Base-by-base conservation (phyloP, 2,888 invertebrate species). In the Cataglyphis albicans region DNA sequence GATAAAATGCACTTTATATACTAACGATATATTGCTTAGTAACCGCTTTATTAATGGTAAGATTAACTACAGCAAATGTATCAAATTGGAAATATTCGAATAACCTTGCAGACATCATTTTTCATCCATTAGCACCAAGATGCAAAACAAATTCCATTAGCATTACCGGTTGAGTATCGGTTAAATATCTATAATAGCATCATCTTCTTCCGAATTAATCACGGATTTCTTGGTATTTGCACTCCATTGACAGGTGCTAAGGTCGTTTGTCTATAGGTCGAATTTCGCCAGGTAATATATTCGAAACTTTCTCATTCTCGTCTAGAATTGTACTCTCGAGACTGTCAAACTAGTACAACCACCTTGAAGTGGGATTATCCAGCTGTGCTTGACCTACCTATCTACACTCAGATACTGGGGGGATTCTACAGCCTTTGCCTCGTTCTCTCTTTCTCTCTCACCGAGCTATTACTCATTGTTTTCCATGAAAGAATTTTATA, bases 361-460 rank as follows among this genome's bases (percentile, higher is more conserved):
- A 63, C 70, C 75, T 84, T 84, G 75, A 82, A 64, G 70, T 70
- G 55, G 35, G 68, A 67, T 63, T 61, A 68, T 82, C 68, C 61
- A 25, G 81, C 59, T 64, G 73, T 84, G 82, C 82, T 84, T 82
- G 82, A 82, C 75, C 84, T 82, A 82, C 48, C 75, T 75, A 82
- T 64, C 84, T 82, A 82, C 18, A 84, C 82, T 74, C 38, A 29
- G 48, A 65, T 52, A 57, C 52, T 41, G 21, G 25, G 29, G 7
- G 0, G 52, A 52, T 52, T 63, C 48, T 68, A 35, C 38, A 65
- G 63, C 9, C 55, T 41, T 35, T n/a, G 29, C n/a, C 64, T 21
- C 35, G 10, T 29, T 57, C 7, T 83, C 29, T 21, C 10, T 70
- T 35, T n/a, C 10, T 52, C 38, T n/a, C 10, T 70, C 52, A 35